A percentile compares a stretch with the other conserved stretches of the same genome.
Conservation (phyloP, 2,888 invertebrate genomes). For the Meganola albula region DNA sequence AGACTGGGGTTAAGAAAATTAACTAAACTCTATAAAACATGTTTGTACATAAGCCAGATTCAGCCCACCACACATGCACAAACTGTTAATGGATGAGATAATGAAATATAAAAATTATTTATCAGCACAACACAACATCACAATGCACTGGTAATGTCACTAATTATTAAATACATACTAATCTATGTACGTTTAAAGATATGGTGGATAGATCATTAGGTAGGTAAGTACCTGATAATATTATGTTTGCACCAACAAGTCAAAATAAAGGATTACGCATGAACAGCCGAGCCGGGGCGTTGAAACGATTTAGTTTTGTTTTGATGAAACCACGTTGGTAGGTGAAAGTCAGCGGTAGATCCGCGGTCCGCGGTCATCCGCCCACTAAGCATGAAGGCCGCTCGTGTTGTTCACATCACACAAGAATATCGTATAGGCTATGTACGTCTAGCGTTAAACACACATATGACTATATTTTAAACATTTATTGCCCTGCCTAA, state of each 20-base stretch:
- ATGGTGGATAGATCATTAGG: too few species aligned
- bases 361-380: slow-evolving; percentile 49
- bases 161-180: slow-evolving; percentile 1
- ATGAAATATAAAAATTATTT: slow-evolving; percentile 27
- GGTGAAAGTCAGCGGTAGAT: slow-evolving; percentile 59
- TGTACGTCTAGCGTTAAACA: too few species aligned
- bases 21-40: too few species aligned
- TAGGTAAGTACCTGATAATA: too few species aligned
- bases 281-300: slow-evolving; percentile 19
- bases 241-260: slow-evolving; percentile 9
- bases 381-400: slow-evolving; percentile 70
- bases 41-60: slow-evolving; percentile 31
- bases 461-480: too few species aligned
- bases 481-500: too few species aligned
- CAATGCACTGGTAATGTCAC: slow-evolving; percentile 19
- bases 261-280: slow-evolving; percentile 24
- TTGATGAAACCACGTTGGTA: slow-evolving; percentile 42
- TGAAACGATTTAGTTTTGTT: slow-evolving; percentile 45
- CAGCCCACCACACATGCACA: slow-evolving; percentile 44
- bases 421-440: slow-evolving; percentile 26
- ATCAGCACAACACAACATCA: slow-evolving; percentile 24
- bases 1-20: too few species aligned
- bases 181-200: too few species aligned
- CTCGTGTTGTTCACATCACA: slow-evolving; percentile 34
- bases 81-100: slow-evolving; percentile 34